phyloP scores from a whole-genome alignment of 2,888 invertebrate genomes.

The Sarcophaga rosellei region DNA sequence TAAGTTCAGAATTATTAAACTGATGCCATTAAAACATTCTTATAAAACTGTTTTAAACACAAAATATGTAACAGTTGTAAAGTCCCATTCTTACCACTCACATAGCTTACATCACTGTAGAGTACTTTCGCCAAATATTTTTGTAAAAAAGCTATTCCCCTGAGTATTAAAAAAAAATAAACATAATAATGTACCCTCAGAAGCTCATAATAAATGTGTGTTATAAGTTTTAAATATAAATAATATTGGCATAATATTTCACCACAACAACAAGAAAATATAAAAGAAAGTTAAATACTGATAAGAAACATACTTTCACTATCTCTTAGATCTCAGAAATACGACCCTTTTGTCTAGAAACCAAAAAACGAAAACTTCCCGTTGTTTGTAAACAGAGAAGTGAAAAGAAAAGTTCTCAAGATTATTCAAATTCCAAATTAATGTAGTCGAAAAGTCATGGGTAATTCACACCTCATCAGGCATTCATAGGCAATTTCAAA shows the following conservation, averaged over 20 bases:
- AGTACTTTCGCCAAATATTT: slow-evolving; percentile 22
- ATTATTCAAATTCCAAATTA: slow-evolving; percentile 59
- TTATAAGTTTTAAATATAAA: slow-evolving; percentile 9
- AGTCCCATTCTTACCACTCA: too few relatives aligned
- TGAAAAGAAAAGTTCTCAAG: slow-evolving; percentile 52
- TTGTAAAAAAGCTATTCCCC: slow-evolving; percentile 59
- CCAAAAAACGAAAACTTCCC: neutral
- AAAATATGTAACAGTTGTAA: too few relatives aligned
- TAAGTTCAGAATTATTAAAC: too few relatives aligned
- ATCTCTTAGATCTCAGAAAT: neutral
- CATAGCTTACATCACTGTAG: slow-evolving; percentile 6
- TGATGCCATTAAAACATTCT: too few relatives aligned
- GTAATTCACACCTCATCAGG: slow-evolving; percentile 61
- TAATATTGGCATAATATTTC: slow-evolving; percentile 43
- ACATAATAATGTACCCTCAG: slow-evolving; percentile 47
- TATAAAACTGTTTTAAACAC: too few relatives aligned
- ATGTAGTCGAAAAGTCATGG: slow-evolving; percentile 46
- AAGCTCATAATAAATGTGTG: neutral
- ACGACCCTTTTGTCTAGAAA: slow-evolving; percentile 1
- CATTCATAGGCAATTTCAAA: slow-evolving; percentile 27
- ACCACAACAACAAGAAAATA: slow-evolving; percentile 1
- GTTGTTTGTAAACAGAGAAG: neutral
- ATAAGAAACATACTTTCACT: slow-evolving; percentile 16
- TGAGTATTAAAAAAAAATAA: slow-evolving; percentile 10
- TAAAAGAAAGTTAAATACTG: slow-evolving; percentile 28